Base-by-base conservation (phyloP, 2,888 invertebrate genomes). In the Smittia sp. region DNA sequence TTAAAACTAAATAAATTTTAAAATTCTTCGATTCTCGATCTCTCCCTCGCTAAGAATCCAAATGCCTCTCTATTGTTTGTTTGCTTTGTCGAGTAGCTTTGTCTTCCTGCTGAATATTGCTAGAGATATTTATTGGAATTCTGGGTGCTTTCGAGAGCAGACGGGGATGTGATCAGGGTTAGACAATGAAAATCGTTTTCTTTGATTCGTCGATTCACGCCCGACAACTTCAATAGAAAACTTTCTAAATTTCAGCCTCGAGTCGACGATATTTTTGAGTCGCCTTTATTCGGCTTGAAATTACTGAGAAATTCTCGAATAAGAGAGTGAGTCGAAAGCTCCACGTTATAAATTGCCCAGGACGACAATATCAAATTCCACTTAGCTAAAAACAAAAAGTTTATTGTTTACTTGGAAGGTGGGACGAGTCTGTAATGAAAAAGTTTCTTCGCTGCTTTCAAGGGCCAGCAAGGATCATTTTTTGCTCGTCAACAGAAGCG, bases 1-100 rank as follows among this genome's bases (percentile, higher is more conserved):
- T 66, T 66, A 66, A 66, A 39, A 66, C 39, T 66, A 27, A 38
- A 66, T 66, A 66, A 66, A 66, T 38, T 39, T 66, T 66, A 38
- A 65, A 65, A 32, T 24, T 46, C 32, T 32, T 32, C 32, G 2
- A 18, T 58, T 18, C 27, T 24, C 25, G n/a, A 13, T 15, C 52
- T 52, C 52, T 52, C 52, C 4, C 7, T 15, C 15, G 3, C 52
- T 52, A 15, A n/a, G 7, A 52, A n/a, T 6, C n/a, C n/a, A n/a
- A 13, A 4, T 22, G n/a, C n/a, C 15, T 11, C 15, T n/a, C 1
- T 63, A 27, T 2, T 27, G 25, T 63, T 27, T 63, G 25, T 63
- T 13, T 25, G 11, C 15, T 7, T 20, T 58, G 20, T 52, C 7
- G 15, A 52, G 52, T 52, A 52, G 52, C 52, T 52, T 52, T 52